Base-by-base conservation (phyloP, 1,140 invertebrate species). In the Papilio machaon region DNA sequence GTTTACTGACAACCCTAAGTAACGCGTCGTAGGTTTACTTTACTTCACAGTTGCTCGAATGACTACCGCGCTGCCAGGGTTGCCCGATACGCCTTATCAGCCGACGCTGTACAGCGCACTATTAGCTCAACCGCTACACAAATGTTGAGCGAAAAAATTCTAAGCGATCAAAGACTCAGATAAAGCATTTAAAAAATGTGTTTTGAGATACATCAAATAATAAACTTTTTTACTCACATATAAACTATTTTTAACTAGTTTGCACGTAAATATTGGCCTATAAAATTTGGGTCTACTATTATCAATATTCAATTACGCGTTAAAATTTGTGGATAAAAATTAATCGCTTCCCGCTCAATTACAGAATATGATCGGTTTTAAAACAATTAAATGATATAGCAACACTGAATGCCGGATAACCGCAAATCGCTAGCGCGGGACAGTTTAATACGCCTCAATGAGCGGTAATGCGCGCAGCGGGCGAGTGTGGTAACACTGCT, bases 361-460 rank as follows among this genome's bases (percentile, higher is more conserved):
- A 35, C 10, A 2, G 64, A 47, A 75, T 75, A 75, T 49, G 10
- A 75, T 49, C 13, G 9, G 19, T 11, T 52, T 75, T 52, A 75
- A 73, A 75, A 75, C 73, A 75, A 49, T 75, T 75, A 75, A 73
- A 49, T 75, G 2, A 74, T 49, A 75, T 23, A 75, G 73, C 73
- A 75, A 75, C 73, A 75, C 47, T 23, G 73, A 49, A 19, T n/a
- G 38, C 76, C 54, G 76, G 76, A 79, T 79, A 79, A 79, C 76
- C 76, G 23, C 76, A 60, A 79, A 67, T 64, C 76, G 23, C 58
- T 67, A 79, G 76, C 47, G 76, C 64, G 76, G 76, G 58, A 58
- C 58, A 38, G 54, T 79, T 79, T 79, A 60, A 79, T 67, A n/a
- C 73, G 73, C 73, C 73, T 75, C 73, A 75, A 75, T 75, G 73